Evolutionary conservation across 1,140 invertebrate species (phyloP), one percentile per base, ranked within the genome.

Genomic region (Drepana arcuata): DNA sequence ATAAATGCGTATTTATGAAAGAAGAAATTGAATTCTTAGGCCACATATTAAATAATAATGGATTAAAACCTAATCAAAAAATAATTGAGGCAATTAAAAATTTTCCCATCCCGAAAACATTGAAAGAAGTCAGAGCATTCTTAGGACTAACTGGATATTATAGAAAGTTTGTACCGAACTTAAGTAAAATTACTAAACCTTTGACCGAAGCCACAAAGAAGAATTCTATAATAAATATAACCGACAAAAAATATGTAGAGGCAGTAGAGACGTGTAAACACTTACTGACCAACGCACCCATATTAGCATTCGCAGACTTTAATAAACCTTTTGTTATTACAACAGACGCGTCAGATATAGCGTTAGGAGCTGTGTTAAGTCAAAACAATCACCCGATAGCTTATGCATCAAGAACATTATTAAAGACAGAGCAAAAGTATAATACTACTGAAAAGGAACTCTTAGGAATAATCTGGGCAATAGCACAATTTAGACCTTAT

Each of bases 391-490:
- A 56, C 28, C 16, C 64, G 34, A 24, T 70, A 9, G 48, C 55
- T 5, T 85, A 73, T 40, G 65, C 66, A 0, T 77, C 64, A 12
- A 35, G 75, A 41, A 63, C 58, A 1, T 41, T 85, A 27, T 73
- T 59, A 44, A 34, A 51, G 27, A 49, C 68, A 0, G 74, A 86
- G 57, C 36, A 14, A 29, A 77, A 75, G 47, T 86, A 74, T 35
- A 56, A 32, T 12, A 63, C 51, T 4, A 77, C 58, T 14, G 66
- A 83, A 59, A 70, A 78, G 42, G 84, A 88, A 73, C 54, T 84
- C 34, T 48, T 88, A 23, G 84, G 84, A 2, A 73, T 88, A 7
- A 49, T 88, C 0, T 85, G 71, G 68, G 69, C 66, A 6, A 49
- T 74, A 2, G 63, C 73, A 43, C 46, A 83, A 31, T 84, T 86